Base-by-base conservation (phyloP, 2,113 vertebrate genomes). In the Chroicocephalus ridibundus region DNA sequence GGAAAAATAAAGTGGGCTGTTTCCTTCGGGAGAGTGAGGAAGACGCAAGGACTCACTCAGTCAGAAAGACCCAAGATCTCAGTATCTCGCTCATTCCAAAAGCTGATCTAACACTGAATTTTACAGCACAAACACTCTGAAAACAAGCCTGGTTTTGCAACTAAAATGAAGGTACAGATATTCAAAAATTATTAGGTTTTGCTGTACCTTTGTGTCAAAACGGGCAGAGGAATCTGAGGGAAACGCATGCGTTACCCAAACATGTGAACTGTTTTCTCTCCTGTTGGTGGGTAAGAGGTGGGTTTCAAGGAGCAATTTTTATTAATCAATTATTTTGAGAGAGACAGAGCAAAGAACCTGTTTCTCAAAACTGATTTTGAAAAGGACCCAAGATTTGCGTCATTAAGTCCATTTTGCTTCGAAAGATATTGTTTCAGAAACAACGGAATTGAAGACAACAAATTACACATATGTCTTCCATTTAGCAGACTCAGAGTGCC, bases 81-180 rank as follows among this genome's bases (percentile, higher is more conserved):
- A 2, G n/a, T 18, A 68, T 55, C 24, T 57, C 26, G 2, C n/a
- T 10, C 58, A n/a, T 10, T 40, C 51, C 83, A 55, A 38, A 94
- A 61, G 82, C 17, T 69, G 47, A 71, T 36, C 66, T 16, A 58
- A 68, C 19, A 24, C 47, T 9, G 47, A 42, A 60, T 80, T 85
- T 76, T n/a, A 76, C 0, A 58, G 52, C 74, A 65, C 60, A 66
- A 46, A 27, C 20, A 6, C 12, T 66, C 57, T 64, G 58, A 54
- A 62, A 71, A 36, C 18, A 36, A 82, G 52, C 31, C 40, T n/a
- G 29, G 13, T 2, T 77, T 81, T 91, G 46, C 38, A 70, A 31
- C 31, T 54, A 4, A n/a, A 77, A 54, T 19, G 0, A 72, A 86
- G 9, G 42, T 0, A 60, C 6, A 42, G 8, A 3, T 1, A 4